A percentile compares a stretch with the other conserved stretches of the same genome.
Conservation (phyloP, 2,113 vertebrate species). For the Phaethornis superciliosus region DNA sequence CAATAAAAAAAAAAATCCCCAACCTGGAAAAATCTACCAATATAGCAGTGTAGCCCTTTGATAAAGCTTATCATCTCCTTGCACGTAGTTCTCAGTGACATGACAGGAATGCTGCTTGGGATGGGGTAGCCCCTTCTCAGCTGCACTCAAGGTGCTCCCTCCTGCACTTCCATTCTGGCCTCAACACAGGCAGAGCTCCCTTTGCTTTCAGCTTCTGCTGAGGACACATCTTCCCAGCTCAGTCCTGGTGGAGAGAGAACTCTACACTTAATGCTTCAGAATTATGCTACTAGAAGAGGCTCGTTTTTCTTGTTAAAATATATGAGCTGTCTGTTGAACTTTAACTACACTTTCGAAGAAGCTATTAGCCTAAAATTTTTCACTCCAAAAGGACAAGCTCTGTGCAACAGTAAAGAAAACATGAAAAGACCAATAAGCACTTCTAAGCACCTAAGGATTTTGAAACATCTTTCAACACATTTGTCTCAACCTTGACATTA, state of each 20-base stretch:
- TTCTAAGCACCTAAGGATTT: background rate
- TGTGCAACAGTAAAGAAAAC: background rate
- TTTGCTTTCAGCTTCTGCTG: background rate
- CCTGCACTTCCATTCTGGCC: fast-evolving
- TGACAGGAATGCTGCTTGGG: background rate
- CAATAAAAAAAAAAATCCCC: background rate
- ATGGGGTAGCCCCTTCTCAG: background rate
- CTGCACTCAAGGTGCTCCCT: background rate
- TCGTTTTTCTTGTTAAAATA: background rate
- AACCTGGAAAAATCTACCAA: background rate
- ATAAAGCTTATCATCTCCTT: background rate
- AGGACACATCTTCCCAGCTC: background rate
- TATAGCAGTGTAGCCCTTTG: fast-evolving
- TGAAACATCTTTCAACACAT: background rate
- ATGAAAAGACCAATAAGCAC: background rate
- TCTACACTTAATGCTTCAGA: background rate
- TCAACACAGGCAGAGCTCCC: background rate
- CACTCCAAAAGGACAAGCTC: background rate
- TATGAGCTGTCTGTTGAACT: background rate
- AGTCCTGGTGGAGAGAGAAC: background rate
- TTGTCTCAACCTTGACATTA: background rate
- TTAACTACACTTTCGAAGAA: background rate
- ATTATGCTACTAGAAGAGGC: background rate
- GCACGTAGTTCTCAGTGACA: fast-evolving
- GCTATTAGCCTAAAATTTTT: background rate